phyloP scores from a whole-genome alignment of 2,797 vertebrate genomes.

The Amblyraja radiata region DNA sequence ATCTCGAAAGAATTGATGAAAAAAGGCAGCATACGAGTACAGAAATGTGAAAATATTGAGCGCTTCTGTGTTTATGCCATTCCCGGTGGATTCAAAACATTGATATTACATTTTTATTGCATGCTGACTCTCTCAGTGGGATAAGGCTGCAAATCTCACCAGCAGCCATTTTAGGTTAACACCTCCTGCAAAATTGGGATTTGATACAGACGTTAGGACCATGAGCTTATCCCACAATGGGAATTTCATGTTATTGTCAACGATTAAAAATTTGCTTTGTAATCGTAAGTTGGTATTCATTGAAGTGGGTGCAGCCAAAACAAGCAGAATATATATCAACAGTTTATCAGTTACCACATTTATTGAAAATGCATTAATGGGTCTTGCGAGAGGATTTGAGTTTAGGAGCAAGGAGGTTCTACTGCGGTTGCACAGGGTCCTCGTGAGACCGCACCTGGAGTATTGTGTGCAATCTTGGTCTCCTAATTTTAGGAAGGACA shows the following conservation, averaged over 20 bases:
- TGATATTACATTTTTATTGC: background rate
- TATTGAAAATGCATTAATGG: background rate
- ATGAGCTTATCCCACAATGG: background rate
- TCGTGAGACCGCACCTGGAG: too few species aligned
- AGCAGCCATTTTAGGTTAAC: background rate
- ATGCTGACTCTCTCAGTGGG: background rate
- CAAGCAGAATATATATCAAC: background rate
- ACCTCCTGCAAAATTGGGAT: background rate
- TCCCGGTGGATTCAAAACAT: background rate
- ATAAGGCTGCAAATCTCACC: background rate
- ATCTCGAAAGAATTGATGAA: background rate
- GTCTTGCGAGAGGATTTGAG: background rate
- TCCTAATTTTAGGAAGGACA: too few species aligned
- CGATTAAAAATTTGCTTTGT: background rate
- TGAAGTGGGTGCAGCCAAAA: background rate
- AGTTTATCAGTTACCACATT: background rate
- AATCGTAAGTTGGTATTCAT: background rate
- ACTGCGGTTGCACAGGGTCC: too few species aligned
- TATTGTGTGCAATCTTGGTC: too few species aligned
- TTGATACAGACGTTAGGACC: background rate
- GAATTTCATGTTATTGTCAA: background rate
- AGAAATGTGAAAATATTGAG: background rate
- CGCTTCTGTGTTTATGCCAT: background rate
- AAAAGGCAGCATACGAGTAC: background rate
- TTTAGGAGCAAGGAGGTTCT: too few species aligned